Evolutionary conservation across 2,113 vertebrate species (phyloP), one percentile per base, ranked within the genome.

Genomic region (rabbit (Oryctolagus cuniculus)): DNA sequence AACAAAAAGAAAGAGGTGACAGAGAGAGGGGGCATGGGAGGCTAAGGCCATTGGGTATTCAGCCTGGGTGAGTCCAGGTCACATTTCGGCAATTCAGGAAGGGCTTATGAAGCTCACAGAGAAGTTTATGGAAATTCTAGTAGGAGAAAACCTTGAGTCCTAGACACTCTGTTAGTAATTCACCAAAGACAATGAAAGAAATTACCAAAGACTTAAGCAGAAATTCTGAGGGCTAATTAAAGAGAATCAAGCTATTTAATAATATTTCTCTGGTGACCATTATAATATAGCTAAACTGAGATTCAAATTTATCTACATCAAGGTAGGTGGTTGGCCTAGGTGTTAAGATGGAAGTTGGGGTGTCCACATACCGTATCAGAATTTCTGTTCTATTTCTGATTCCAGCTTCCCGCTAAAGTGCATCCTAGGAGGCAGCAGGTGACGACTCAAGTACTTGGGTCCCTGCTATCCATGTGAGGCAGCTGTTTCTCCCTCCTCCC

Each of bases 91-190:
- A 94, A 25, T 8, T 1, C 2, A 51, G 10, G 53, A 61, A 87
- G 80, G 91, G 75, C 84, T 97, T 92, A 87, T 73, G 86, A 96
- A 97, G 96, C 96, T 96, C 95, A 94, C 84, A 97, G 95, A 95
- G 36, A 95, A 75, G 38, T 73, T 78, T 89, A 77, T 49, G 77
- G 96, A 95, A 96, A 92, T 90, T 96, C 78, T 97, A 96, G 91
- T 58, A 87, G 78, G 75, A 81, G 96, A 97, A 97, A 97, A 96
- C 75, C 90, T 93, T 81, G 87, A 96, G 90, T 94, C 95, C 93
- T 97, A 95, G 94, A 90, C 90, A 96, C 93, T 97, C 92, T 97
- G 90, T 97, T 96, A 95, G 93, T 0, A 94, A 95, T 78, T 97
- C 95, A 97, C 91, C 93, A 96, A 97, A 97, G 94, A 96, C 66